Evolutionary conservation across 2,888 invertebrate genomes (phyloP).

Genomic region (Drosophila quinaria): DNA sequence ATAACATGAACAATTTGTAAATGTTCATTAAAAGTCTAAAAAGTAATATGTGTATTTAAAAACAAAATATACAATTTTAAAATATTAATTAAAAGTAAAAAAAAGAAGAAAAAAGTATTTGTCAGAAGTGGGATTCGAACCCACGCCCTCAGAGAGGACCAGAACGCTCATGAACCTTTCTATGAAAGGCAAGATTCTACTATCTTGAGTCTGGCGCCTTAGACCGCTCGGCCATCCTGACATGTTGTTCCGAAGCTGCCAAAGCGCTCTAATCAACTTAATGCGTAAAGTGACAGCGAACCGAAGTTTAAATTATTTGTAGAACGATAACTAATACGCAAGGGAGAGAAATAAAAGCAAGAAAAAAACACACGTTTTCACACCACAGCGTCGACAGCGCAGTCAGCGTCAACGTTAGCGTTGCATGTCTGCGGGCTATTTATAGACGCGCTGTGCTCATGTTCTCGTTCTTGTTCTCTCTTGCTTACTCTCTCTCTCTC

Average conservation of each 20-base stretch:
- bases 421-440: constrained; percentile 71
- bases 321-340: constrained; percentile 7
- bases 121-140: constrained; percentile 85
- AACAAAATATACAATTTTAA: neutral
- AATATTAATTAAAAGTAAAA: constrained; percentile 5
- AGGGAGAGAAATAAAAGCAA: constrained; percentile 16
- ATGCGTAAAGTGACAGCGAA: neutral
- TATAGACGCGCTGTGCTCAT: constrained; percentile 49
- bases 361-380: constrained; percentile 69
- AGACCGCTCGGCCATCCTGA: constrained; percentile 85
- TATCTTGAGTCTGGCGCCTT: constrained; percentile 84
- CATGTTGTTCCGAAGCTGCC: constrained; percentile 31
- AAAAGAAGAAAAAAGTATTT: constrained; percentile 49
- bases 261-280: constrained; percentile 26
- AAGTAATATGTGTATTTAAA: neutral
- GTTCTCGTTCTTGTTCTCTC: neutral
- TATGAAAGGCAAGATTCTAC: constrained; percentile 63
- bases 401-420: constrained; percentile 11
- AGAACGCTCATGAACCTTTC: constrained; percentile 79
- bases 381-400: constrained; percentile 33
- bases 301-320: constrained; percentile 20
- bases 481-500: neutral
- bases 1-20: neutral
- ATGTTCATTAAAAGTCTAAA: constrained; percentile 6
- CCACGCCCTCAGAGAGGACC: constrained; percentile 85